These are phyloP conservation scores for Dipodomys merriami DNA, from an alignment of 2,113 vertebrate species.

Conservation along the genomic window DNA sequence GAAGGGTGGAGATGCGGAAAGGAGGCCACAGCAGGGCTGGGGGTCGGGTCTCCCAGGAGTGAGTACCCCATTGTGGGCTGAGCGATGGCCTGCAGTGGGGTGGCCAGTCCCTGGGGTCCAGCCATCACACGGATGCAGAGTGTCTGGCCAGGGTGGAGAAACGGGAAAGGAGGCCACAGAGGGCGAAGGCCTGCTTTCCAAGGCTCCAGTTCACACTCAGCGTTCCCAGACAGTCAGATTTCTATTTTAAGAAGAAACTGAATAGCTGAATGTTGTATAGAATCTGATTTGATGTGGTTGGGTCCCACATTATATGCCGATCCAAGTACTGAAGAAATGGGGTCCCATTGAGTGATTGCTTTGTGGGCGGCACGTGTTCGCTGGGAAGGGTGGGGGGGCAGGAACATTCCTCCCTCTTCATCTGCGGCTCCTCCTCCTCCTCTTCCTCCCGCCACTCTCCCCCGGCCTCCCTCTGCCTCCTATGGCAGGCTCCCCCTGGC, in stretches of 20 bases:
- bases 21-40: background rate
- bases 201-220: background rate
- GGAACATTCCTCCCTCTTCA: too few relatives aligned
- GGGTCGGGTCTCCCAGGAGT: rapidly evolving
- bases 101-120: background rate
- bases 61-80: background rate
- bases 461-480: background rate
- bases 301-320: too few relatives aligned
- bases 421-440: background rate
- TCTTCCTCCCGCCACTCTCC: background rate
- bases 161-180: too few relatives aligned
- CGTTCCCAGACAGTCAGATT: background rate
- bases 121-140: rapidly evolving
- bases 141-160: background rate
- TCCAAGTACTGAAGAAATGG: background rate
- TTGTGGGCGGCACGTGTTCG: background rate
- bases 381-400: too few relatives aligned
- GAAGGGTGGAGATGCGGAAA: background rate
- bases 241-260: background rate
- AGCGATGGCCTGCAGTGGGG: background rate
- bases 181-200: background rate
- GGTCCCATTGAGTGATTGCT: background rate
- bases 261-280: background rate
- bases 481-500: background rate
- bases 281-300: too few relatives aligned